Percentiles rank a stretch among this genome's conserved stretches.
Conservation (phyloP, 2,113 vertebrate genomes). For the Bucco capensis region DNA sequence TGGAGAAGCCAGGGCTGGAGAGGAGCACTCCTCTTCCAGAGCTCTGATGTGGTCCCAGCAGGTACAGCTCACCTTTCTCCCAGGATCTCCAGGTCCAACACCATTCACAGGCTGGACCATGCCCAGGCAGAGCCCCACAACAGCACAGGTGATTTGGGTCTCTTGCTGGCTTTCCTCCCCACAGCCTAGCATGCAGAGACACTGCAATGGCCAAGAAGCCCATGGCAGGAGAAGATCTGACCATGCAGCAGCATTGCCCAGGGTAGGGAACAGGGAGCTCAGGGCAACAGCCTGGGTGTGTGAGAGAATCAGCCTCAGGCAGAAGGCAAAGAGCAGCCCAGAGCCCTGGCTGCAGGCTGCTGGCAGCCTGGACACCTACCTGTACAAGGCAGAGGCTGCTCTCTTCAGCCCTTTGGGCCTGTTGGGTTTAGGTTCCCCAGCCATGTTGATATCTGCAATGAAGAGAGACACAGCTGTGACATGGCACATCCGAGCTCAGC, state of each 20-base stretch:
- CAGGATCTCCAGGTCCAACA: background rate
- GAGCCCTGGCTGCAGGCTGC: accelerated
- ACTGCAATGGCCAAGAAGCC: background rate
- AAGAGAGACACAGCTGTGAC: conserved; percentile 2
- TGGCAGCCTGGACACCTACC: conserved; percentile 65
- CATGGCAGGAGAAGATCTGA: background rate
- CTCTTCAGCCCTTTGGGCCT: conserved; percentile 89
- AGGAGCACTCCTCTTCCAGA: background rate
- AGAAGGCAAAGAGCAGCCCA: background rate
- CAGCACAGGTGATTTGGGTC: accelerated
- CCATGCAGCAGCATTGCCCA: background rate
- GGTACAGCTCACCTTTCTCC: background rate
- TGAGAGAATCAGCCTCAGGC: background rate
- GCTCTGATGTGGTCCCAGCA: background rate
- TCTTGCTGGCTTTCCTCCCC: background rate
- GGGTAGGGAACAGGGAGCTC: background rate
- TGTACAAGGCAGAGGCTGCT: conserved; percentile 85
- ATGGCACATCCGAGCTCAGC: accelerated
- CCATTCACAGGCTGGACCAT: background rate
- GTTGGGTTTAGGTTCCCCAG: conserved; percentile 89
- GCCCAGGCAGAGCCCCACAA: background rate
- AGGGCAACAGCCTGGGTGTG: accelerated
- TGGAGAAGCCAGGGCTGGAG: background rate
- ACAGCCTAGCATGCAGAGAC: background rate
- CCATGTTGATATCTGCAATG: conserved; percentile 92